Base-by-base conservation (phyloP, 2,888 invertebrate species). In the Silvanus unidentatus region DNA sequence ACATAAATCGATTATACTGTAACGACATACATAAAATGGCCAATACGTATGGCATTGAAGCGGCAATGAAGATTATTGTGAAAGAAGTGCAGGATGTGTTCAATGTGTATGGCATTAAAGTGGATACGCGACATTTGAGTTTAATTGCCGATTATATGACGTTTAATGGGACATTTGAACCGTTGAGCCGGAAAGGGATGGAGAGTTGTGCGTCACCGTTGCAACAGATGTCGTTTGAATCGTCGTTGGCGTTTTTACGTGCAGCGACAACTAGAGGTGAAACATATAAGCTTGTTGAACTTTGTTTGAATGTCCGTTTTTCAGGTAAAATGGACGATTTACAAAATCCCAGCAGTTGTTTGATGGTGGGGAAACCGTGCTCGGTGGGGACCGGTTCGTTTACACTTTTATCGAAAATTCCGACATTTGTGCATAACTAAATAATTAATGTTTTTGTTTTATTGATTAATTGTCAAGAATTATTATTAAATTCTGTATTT, bases 141-240 rank as follows among this genome's bases (percentile, higher is more conserved):
- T 74, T 99, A 3, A 82, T 98, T 42, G 91, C 98, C 0, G 98
- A 99, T 73, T 98, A 97, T 68, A 98, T 99, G 98, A 99, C 97
- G 0, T 93, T 84, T 59, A 88, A 89, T 61, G 99, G 99, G 0
- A 75, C 77, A 1, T 95, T 89, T 64, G 85, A 86, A 62, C 89
- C 98, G 0, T 82, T 98, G 71, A 98, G 89, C 67, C 78, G 99
- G 15, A 82, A 80, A 58, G 93, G 95, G 6, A 92, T 99, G 83
- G 86, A 87, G 57, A 80, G 83, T 39, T 88, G 86, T n/a, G 78
- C 92, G 0, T 98, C 98, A 1, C 94, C 97, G 0, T 71, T 99
- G 12, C 99, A 98, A 69, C 95, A 97, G 73, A 98, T 99, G 90
- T 93, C 92, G 1, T 99, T 97, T 66, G 99, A 99, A 69, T 91